phyloP scores from a whole-genome alignment of 2,797 vertebrate genomes.

The Galago senegalensis region DNA sequence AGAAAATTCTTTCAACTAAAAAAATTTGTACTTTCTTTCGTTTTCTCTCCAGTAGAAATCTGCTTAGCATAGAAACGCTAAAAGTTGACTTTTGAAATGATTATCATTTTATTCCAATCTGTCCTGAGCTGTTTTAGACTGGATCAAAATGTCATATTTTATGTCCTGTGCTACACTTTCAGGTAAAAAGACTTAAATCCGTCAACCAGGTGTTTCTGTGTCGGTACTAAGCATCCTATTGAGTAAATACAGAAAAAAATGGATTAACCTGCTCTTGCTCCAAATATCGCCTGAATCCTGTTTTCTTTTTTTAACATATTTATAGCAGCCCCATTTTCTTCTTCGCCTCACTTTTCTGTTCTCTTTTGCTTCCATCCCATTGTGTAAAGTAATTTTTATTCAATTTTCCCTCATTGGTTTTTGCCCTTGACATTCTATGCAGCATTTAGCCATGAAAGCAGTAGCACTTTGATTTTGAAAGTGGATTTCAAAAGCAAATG shows the following conservation, averaged over 20 bases:
- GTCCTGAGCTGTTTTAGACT: conserved; percentile 15
- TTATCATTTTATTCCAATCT: conserved; percentile 51
- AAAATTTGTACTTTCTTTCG: neutral
- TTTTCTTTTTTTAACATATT: conserved; percentile 6
- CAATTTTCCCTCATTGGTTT: conserved; percentile 58
- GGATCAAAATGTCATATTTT: conserved; percentile 43
- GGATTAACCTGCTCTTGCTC: conserved; percentile 17
- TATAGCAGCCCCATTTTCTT: conserved; percentile 56
- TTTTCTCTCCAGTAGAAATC: conserved; percentile 26
- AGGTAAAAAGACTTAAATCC: conserved; percentile 44
- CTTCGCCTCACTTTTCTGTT: conserved; percentile 58
- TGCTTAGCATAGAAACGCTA: conserved; percentile 34
- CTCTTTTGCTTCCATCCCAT: conserved; percentile 42
- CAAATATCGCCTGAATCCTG: neutral
- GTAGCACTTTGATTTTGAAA: conserved; percentile 60
- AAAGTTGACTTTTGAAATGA: conserved; percentile 60
- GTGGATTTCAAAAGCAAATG: conserved; percentile 63
- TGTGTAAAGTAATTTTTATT: conserved; percentile 64
- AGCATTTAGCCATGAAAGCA: conserved; percentile 57
- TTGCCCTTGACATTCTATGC: conserved; percentile 62
- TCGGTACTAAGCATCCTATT: neutral
- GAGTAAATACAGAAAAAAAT: neutral
- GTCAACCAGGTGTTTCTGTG: neutral
- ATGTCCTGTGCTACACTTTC: neutral
- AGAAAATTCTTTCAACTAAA: neutral